phyloP scores from a whole-genome alignment of 2,888 invertebrate species.

The Strigamia maritima region DNA sequence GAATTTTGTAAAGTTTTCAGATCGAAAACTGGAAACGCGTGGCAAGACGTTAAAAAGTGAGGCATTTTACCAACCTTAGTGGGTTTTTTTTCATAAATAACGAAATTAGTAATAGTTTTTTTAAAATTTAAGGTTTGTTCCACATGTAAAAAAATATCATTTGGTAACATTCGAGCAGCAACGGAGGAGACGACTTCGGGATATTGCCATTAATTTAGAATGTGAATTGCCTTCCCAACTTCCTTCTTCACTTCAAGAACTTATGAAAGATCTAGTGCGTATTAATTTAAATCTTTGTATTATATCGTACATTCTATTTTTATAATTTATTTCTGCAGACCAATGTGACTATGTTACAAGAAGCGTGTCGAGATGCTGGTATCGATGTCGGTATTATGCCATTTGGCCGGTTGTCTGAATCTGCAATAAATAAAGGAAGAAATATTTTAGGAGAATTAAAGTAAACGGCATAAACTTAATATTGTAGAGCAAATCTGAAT shows the following conservation, averaged over 20 bases:
- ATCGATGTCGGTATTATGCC: constrained; percentile 50
- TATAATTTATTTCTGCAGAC: constrained; percentile 46
- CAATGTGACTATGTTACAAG: constrained; percentile 48
- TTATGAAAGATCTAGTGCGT: constrained; percentile 53
- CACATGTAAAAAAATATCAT: constrained; percentile 54
- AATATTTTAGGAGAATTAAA: constrained; percentile 50
- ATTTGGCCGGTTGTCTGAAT: constrained; percentile 52
- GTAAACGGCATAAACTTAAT: constrained; percentile 45
- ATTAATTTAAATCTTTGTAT: constrained; percentile 28
- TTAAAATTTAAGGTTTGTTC: constrained; percentile 44
- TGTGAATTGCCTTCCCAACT: constrained; percentile 51
- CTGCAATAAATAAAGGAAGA: constrained; percentile 51
- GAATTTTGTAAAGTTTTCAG: constrained; percentile 57
- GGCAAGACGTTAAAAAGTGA: constrained; percentile 52
- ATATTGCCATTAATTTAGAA: constrained; percentile 49
- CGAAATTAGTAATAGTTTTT: not conserved
- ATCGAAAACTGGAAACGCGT: constrained; percentile 56
- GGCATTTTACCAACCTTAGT: not conserved
- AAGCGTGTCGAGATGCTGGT: constrained; percentile 47
- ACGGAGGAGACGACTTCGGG: constrained; percentile 45
- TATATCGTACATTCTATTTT: not conserved
- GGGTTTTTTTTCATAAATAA: not conserved
- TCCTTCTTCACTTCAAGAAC: constrained; percentile 48
- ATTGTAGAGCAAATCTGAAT: not conserved
- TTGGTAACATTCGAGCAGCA: constrained; percentile 52